These are phyloP conservation scores for Poicephalus gulielmi DNA, from an alignment of 2,113 vertebrate species.

Conservation along the genomic window DNA sequence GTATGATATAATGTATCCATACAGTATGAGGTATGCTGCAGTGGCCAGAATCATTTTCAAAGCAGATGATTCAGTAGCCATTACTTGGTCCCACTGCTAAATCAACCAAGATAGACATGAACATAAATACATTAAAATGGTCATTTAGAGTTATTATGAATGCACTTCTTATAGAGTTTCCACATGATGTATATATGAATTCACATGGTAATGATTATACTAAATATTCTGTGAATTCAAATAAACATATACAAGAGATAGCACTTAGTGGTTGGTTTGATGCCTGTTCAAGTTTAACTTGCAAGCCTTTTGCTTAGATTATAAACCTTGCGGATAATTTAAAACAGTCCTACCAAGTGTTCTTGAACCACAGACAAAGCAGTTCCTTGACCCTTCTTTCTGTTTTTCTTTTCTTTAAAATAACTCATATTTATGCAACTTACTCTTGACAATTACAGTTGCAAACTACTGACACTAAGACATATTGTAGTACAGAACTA, in stretches of 20 bases:
- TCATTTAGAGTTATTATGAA: not conserved
- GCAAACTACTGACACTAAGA: constrained; percentile 64
- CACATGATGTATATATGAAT: not conserved
- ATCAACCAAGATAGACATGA: not conserved
- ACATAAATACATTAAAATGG: not conserved
- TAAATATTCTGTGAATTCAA: not conserved
- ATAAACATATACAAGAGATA: not conserved
- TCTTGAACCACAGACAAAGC: not conserved
- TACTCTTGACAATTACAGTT: constrained; percentile 49
- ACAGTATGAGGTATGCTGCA: not conserved
- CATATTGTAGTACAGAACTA: constrained; percentile 20
- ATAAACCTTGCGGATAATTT: constrained; percentile 1
- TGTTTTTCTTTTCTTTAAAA: constrained; percentile 29
- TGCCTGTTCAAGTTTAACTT: not conserved
- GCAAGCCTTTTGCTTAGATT: not conserved
- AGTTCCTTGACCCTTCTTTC: constrained; percentile 43
- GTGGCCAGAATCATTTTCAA: not conserved
- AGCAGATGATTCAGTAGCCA: not conserved
- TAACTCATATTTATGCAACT: constrained; percentile 60
- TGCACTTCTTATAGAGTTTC: not conserved
- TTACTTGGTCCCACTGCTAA: not conserved
- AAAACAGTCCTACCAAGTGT: not conserved
- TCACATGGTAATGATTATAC: not conserved
- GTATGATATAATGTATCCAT: not conserved
- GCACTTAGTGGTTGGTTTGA: not conserved